Evolutionary conservation across 2,888 invertebrate species (phyloP).

Genomic region (Gandaritis pyraliata): DNA sequence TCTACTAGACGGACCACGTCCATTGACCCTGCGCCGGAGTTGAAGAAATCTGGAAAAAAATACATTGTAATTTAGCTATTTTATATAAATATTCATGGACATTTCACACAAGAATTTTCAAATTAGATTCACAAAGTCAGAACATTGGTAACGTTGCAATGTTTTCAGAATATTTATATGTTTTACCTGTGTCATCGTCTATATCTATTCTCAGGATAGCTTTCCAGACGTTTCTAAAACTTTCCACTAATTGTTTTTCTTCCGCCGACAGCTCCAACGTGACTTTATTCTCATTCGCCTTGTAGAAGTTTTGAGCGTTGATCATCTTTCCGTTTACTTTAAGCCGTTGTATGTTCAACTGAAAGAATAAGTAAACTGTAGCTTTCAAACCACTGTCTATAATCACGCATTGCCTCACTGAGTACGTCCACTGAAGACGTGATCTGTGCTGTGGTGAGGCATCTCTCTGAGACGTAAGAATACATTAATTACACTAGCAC

Average conservation of each 20-base stretch:
- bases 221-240: slow-evolving; percentile 90
- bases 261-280: slow-evolving; percentile 88
- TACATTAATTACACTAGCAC: too few species aligned
- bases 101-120: too few species aligned
- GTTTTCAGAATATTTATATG: too few species aligned
- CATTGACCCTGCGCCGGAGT: slow-evolving; percentile 98
- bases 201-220: slow-evolving; percentile 91
- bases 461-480: too few species aligned
- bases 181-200: slow-evolving; percentile 85
- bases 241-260: slow-evolving; percentile 88
- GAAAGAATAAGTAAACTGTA: slow-evolving; percentile 35
- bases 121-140: too few species aligned
- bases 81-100: background rate
- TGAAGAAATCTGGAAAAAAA: slow-evolving; percentile 90
- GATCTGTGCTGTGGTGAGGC: too few species aligned
- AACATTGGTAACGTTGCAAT: too few species aligned
- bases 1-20: slow-evolving; percentile 97
- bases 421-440: too few species aligned
- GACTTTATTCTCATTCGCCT: slow-evolving; percentile 82
- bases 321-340: slow-evolving; percentile 93
- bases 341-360: slow-evolving; percentile 91
- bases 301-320: slow-evolving; percentile 91
- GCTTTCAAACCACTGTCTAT: too few species aligned
- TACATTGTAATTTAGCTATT: background rate
- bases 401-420: too few species aligned